These are phyloP conservation scores for Scaptomyza graminum DNA, from an alignment of 1,140 invertebrate genomes.

Conservation along the genomic window DNA sequence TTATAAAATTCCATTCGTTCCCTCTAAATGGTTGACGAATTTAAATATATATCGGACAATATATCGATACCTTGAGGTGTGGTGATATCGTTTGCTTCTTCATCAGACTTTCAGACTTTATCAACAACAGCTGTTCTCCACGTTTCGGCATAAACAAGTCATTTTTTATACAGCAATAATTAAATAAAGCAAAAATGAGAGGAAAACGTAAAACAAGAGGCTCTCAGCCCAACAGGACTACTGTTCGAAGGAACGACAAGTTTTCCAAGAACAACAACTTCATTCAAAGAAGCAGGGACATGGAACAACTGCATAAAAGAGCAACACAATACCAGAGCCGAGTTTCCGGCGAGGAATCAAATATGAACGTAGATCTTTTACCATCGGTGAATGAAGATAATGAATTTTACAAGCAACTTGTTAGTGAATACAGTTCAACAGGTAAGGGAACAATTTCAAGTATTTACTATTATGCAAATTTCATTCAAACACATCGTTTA, in stretches of 20 bases:
- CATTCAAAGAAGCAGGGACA: slow-evolving; percentile 68
- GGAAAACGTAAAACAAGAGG: slow-evolving; percentile 5
- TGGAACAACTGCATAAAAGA: slow-evolving; percentile 58
- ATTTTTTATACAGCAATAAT: not conserved
- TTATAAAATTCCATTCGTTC: not conserved
- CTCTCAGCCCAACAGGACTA: not conserved
- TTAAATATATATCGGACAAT: not conserved
- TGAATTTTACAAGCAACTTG: slow-evolving; percentile 62
- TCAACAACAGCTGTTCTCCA: not conserved
- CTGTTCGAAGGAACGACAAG: slow-evolving; percentile 38
- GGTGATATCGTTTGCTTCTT: too few species aligned
- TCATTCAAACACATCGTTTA: not conserved
- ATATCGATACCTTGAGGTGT: too few species aligned
- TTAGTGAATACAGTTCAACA: slow-evolving; percentile 43
- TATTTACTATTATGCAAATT: too few species aligned
- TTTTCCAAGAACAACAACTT: slow-evolving; percentile 63
- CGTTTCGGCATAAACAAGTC: not conserved
- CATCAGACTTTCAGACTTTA: too few species aligned
- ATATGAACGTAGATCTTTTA: slow-evolving; percentile 22
- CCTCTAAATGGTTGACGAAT: not conserved
- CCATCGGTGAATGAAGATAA: slow-evolving; percentile 36
- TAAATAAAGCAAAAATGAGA: slow-evolving; percentile 17
- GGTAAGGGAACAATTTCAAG: slow-evolving; percentile 4
- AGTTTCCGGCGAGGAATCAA: slow-evolving; percentile 20
- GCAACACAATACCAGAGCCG: slow-evolving; percentile 25